Evolutionary conservation across 2,113 vertebrate genomes (phyloP), one percentile per base, ranked within the genome.

Genomic region (Hiodon tergisus): DNA sequence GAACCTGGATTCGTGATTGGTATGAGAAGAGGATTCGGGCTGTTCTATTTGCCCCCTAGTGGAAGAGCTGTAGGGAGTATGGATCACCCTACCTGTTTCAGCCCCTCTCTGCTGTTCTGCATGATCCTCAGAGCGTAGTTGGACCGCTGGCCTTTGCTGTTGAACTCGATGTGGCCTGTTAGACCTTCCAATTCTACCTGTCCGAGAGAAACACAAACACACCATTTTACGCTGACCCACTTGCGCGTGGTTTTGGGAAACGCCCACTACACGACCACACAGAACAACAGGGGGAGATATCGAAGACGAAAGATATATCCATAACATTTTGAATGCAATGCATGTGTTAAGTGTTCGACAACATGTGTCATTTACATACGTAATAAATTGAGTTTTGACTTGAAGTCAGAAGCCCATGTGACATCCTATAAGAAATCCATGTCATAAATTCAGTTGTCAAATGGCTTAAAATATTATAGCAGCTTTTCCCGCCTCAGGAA

Each of bases 101-200:
- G 94, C 72, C 96, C 97, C 0, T 89, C 90, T 67, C 88, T 95
- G 0, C 92, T 88, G 88, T 93, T 95, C 89, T 98, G 96, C 88
- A 98, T 90, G 88, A 99, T 95, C 78, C 95, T 93, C 87, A 99
- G 87, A 84, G 93, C 93, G 2, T 99, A 98, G 90, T 99, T 99
- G 67, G 96, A 96, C 16, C 97, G 85, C 62, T 99, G 96, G 57
- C 97, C 97, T 92, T 95, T 98, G 94, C 97, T 98, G 94, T 98
- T 98, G 93, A 99, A 99, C 90, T 99, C 97, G 58, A 98, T 95
- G 91, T 98, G 97, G 85, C 97, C 97, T 47, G 97, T 98, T 86
- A 99, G 94, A 92, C 97, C 97, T 90, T 99, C 96, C 93, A 98
- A 93, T 90, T 99, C 97, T 95, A 99, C 97, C 97, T 99, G 92